phyloP scores from a whole-genome alignment of 2,797 vertebrate genomes.

The Oceanodroma leucorhoa region DNA sequence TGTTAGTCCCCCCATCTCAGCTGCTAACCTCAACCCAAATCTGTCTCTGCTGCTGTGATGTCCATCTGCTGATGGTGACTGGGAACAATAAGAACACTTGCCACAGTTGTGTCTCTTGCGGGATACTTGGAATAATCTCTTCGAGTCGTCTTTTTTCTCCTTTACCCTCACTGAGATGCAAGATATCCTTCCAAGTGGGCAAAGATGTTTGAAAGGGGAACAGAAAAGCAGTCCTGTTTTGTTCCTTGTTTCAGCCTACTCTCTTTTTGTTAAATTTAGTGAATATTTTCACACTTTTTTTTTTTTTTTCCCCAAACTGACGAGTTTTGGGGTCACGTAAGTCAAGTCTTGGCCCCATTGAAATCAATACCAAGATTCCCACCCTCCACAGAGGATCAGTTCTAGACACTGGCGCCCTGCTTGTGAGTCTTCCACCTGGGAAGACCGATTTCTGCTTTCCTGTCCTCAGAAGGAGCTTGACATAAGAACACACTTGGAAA shows the following conservation, averaged over 20 bases:
- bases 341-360: neutral
- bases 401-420: neutral
- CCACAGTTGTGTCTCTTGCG: neutral
- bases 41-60: neutral
- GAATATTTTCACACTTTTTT: neutral
- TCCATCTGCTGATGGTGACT: neutral
- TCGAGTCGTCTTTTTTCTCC: neutral
- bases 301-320: too few relatives aligned
- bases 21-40: neutral
- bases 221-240: neutral
- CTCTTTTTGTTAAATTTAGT: neutral
- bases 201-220: neutral
- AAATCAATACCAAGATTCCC: neutral
- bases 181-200: neutral
- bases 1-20: neutral
- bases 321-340: neutral
- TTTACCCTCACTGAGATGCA: neutral
- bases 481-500: neutral
- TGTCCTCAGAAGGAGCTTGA: neutral
- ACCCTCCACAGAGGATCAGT: neutral
- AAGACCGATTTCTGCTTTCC: neutral
- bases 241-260: neutral
- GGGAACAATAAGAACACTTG: neutral
- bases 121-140: neutral
- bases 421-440: neutral